Conservation (phyloP, 2,113 vertebrate species). For the Stigmatopora argus region DNA sequence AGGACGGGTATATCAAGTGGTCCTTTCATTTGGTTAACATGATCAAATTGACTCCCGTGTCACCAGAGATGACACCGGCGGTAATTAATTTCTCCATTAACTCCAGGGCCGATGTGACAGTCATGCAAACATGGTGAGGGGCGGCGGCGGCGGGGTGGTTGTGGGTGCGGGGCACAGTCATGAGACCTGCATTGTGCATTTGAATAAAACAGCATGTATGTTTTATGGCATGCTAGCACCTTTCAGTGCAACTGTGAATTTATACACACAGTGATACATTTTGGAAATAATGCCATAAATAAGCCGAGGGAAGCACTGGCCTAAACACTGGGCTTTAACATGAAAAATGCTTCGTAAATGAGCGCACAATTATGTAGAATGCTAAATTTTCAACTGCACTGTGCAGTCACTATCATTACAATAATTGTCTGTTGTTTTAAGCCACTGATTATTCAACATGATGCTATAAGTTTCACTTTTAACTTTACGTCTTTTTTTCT, state of each 20-base stretch:
- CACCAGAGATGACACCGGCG: conserved; percentile 65
- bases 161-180: conserved; percentile 37
- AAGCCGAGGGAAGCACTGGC: conserved; percentile 59
- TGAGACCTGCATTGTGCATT: conserved; percentile 71
- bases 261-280: conserved; percentile 73
- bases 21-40: conserved; percentile 70
- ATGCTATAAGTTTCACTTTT: too few relatives aligned
- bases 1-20: conserved; percentile 61
- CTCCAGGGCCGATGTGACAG: conserved; percentile 63
- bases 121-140: conserved; percentile 66
- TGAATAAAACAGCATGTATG: conserved; percentile 64
- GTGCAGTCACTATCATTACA: too few relatives aligned
- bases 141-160: conserved; percentile 24
- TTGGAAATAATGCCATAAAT: conserved; percentile 61
- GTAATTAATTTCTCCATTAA: conserved; percentile 76
- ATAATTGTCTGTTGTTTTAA: too few relatives aligned
- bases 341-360: too few relatives aligned
- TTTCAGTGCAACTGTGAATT: conserved; percentile 58
- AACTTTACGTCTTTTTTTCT: too few relatives aligned
- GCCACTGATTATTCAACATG: too few relatives aligned
- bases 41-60: conserved; percentile 71
- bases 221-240: conserved; percentile 68
- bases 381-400: too few relatives aligned
- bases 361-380: too few relatives aligned
- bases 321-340: too few relatives aligned